A percentile compares a stretch with the other conserved stretches of the same genome.
Evolutionary conservation across 2,113 vertebrate species (phyloP).

Genomic region (Nerophis ophidion): DNA sequence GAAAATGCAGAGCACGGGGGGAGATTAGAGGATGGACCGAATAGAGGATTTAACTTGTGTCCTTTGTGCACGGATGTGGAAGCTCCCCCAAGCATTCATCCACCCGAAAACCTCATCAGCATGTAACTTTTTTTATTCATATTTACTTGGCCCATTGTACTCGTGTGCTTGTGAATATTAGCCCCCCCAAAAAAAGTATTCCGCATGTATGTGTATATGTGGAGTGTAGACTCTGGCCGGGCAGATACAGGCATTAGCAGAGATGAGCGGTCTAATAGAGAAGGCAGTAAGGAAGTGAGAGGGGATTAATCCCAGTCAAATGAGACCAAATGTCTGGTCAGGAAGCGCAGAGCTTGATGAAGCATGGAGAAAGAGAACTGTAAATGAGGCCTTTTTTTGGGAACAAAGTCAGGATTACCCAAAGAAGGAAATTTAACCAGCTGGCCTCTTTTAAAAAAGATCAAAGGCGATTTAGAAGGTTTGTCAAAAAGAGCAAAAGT

Average conservation of each 20-base stretch:
- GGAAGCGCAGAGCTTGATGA: slow-evolving; percentile 47
- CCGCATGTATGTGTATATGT: slow-evolving; percentile 10
- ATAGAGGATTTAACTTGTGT: slow-evolving; percentile 52
- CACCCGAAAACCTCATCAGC: slow-evolving; percentile 19
- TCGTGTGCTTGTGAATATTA: slow-evolving; percentile 9
- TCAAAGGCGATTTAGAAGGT: slow-evolving; percentile 34
- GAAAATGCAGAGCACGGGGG: slow-evolving; percentile 25
- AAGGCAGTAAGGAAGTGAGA: slow-evolving; percentile 69
- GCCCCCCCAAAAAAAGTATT: neutral
- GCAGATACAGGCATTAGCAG: slow-evolving; percentile 71
- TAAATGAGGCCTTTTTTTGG: slow-evolving; percentile 60
- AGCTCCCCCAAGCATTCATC: slow-evolving; percentile 46
- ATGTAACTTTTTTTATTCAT: slow-evolving; percentile 31
- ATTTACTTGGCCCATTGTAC: slow-evolving; percentile 24
- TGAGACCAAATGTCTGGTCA: slow-evolving; percentile 61
- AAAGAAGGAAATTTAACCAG: slow-evolving; percentile 47
- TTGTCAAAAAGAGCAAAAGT: slow-evolving; percentile 39
- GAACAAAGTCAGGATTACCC: slow-evolving; percentile 59
- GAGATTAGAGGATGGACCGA: slow-evolving; percentile 47
- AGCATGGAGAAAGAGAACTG: slow-evolving; percentile 56
- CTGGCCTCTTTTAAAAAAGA: slow-evolving; percentile 46
- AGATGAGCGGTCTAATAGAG: slow-evolving; percentile 67
- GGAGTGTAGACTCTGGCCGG: slow-evolving; percentile 53
- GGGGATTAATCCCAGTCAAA: slow-evolving; percentile 66
- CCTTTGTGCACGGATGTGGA: slow-evolving; percentile 51